Percentiles rank a stretch among this genome's conserved stretches.
These are phyloP conservation scores for Vimba vimba DNA, from an alignment of 2,113 vertebrate species.

Conservation along the genomic window DNA sequence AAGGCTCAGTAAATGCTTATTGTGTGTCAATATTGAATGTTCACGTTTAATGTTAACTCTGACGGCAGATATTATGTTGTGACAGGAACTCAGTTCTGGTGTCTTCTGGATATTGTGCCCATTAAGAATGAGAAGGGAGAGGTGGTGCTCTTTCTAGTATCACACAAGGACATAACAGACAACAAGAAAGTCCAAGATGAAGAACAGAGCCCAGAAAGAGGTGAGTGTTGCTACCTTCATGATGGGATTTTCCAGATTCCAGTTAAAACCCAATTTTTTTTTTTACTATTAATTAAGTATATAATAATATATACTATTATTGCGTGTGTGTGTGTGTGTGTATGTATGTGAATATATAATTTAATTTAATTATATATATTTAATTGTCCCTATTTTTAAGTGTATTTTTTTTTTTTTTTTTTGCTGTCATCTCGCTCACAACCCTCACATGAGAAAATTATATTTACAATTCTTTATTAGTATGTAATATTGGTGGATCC, in stretches of 20 bases:
- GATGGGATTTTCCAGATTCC: background rate
- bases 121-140: slow-evolving; percentile 93
- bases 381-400: too few species aligned
- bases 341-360: too few species aligned
- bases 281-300: too few species aligned
- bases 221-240: slow-evolving; percentile 65
- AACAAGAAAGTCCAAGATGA: slow-evolving; percentile 82
- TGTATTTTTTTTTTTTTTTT: too few species aligned
- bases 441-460: too few species aligned
- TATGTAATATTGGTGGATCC: background rate
- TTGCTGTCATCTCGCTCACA: too few species aligned
- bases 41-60: slow-evolving; percentile 2
- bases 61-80: slow-evolving; percentile 4
- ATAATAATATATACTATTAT: too few species aligned
- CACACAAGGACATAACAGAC: slow-evolving; percentile 90
- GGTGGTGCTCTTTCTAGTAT: slow-evolving; percentile 89
- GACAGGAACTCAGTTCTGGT: slow-evolving; percentile 88
- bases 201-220: slow-evolving; percentile 80
- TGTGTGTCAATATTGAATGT: slow-evolving; percentile 25
- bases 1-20: background rate
- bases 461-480: too few species aligned
- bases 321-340: too few species aligned
- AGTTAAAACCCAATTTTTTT: too few species aligned
- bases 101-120: slow-evolving; percentile 90
- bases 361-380: too few species aligned